phyloP scores from a whole-genome alignment of 2,888 invertebrate species.

The Geophilus truncorum region DNA sequence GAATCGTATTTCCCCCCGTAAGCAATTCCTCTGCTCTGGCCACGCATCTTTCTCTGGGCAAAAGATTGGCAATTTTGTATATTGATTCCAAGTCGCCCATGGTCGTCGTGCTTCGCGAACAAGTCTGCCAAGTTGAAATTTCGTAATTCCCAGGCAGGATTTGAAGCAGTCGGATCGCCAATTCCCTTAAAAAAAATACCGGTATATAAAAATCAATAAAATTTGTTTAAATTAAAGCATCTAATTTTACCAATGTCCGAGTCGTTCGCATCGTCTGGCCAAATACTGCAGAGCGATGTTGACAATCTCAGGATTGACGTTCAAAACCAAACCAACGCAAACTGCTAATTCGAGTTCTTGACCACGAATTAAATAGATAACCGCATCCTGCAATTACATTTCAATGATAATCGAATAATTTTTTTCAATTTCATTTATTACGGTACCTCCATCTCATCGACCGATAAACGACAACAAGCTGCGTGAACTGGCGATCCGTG shows the following conservation, averaged over 20 bases:
- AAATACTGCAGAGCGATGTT: constrained; percentile 45
- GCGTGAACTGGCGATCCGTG: constrained; percentile 48
- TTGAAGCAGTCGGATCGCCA: constrained; percentile 46
- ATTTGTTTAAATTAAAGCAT: background rate
- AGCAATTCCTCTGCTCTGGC: constrained; percentile 43
- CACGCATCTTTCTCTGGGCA: constrained; percentile 44
- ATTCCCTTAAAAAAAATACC: constrained; percentile 44
- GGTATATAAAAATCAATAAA: background rate
- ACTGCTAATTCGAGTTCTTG: constrained; percentile 50
- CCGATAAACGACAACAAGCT: constrained; percentile 50
- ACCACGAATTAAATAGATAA: constrained; percentile 48
- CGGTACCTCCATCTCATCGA: constrained; percentile 43
- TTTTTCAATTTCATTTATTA: background rate
- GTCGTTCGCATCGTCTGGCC: constrained; percentile 46
- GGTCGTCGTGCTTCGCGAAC: constrained; percentile 45
- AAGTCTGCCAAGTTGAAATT: constrained; percentile 43
- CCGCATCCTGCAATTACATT: constrained; percentile 44
- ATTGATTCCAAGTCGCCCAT: constrained; percentile 45
- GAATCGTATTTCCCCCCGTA: constrained; percentile 35
- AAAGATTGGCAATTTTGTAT: constrained; percentile 44
- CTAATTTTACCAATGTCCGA: constrained; percentile 45
- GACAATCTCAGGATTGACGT: constrained; percentile 40
- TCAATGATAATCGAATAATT: background rate
- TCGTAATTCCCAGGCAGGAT: constrained; percentile 42
- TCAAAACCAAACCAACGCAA: constrained; percentile 45